phyloP scores from a whole-genome alignment of 2,113 vertebrate genomes.

The Pelodiscus sinensis region DNA sequence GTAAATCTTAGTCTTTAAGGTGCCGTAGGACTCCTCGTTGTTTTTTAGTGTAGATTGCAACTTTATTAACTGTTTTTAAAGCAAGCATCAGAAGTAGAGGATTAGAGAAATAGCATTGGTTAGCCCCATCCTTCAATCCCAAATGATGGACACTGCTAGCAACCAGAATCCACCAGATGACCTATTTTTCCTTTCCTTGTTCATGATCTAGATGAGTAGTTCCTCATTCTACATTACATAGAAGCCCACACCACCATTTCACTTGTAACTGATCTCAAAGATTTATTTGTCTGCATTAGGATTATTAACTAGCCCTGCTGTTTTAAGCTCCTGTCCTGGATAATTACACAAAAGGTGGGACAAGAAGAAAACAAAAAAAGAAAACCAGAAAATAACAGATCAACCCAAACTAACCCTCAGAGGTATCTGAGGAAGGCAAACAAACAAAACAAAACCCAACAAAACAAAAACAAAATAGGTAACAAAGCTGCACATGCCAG shows the following conservation, averaged over 20 bases:
- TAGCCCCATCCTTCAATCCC: background rate
- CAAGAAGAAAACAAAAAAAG: background rate
- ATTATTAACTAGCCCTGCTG: background rate
- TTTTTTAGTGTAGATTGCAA: background rate
- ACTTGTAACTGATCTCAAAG: background rate
- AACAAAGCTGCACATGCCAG: rapidly evolving
- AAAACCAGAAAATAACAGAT: background rate
- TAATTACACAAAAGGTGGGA: background rate
- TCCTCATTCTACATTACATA: background rate
- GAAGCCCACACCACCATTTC: background rate
- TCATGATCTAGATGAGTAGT: background rate
- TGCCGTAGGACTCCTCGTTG: too few species aligned
- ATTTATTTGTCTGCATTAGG: background rate
- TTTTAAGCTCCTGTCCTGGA: background rate
- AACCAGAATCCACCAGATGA: background rate
- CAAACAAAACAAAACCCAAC: background rate
- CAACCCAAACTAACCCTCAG: background rate
- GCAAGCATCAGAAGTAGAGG: background rate
- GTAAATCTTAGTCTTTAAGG: too few species aligned
- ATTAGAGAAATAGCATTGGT: background rate
- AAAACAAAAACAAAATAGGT: too few species aligned
- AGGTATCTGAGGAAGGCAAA: background rate
- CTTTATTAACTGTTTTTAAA: background rate
- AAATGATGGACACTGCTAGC: background rate
- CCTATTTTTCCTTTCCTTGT: background rate